Conservation (phyloP, 1,140 invertebrate genomes). For the Diabrotica virgifera region DNA sequence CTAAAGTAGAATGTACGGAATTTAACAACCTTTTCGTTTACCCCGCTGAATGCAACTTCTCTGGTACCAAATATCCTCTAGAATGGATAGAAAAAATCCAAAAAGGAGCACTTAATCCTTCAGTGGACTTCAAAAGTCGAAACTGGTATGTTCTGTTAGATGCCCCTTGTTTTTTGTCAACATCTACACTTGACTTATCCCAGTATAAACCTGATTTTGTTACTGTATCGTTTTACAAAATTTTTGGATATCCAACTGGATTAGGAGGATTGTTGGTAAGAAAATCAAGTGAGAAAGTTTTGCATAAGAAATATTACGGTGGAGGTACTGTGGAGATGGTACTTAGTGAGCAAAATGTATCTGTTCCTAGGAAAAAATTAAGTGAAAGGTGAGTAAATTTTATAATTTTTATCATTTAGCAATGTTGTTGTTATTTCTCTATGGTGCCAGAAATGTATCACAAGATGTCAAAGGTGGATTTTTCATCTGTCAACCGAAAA, state of each 20-base stretch:
- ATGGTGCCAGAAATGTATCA: no score
- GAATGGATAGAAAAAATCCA: constrained; percentile 67
- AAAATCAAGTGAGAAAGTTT: constrained; percentile 60
- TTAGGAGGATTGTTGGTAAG: constrained; percentile 82
- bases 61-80: constrained; percentile 84
- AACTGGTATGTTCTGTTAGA: constrained; percentile 84
- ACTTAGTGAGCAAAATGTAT: constrained; percentile 65
- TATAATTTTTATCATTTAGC: background rate
- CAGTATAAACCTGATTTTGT: constrained; percentile 82
- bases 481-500: no score
- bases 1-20: constrained; percentile 3
- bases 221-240: constrained; percentile 94
- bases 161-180: constrained; percentile 79
- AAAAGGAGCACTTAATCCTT: constrained; percentile 56
- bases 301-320: constrained; percentile 82
- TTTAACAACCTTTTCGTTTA: constrained; percentile 76
- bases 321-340: constrained; percentile 87
- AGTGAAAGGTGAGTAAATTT: constrained; percentile 64
- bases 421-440: no score
- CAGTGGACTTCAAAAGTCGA: constrained; percentile 45
- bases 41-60: constrained; percentile 94
- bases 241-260: constrained; percentile 97
- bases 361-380: constrained; percentile 63
- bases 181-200: constrained; percentile 74
- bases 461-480: no score